Conservation (phyloP, 2,888 invertebrate species). For the Seladonia tumulorum region DNA sequence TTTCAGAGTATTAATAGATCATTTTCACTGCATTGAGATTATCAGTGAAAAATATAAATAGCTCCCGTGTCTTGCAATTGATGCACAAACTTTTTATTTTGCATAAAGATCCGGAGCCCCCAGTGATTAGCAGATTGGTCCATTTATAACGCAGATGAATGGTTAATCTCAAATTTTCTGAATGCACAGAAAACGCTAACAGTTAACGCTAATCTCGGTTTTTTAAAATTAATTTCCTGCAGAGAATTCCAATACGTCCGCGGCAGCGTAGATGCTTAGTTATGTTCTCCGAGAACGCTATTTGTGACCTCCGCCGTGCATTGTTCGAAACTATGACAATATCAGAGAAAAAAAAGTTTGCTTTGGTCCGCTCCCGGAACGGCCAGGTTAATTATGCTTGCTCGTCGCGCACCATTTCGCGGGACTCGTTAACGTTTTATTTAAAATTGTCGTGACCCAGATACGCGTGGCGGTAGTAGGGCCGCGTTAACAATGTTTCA, state of each 20-base stretch:
- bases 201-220: no score
- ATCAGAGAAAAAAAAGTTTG: neutral
- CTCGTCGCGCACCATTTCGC: slow-evolving; percentile 1
- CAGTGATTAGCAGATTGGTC: neutral
- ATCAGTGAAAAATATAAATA: no score
- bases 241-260: neutral
- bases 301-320: neutral
- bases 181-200: neutral
- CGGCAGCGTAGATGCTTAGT: neutral
- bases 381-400: slow-evolving; percentile 4
- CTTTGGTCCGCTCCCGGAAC: neutral
- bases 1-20: no score
- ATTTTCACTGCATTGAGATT: no score
- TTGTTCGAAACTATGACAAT: neutral
- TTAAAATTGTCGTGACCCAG: slow-evolving; percentile 5
- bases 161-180: neutral
- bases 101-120: no score
- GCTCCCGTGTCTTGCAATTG: no score
- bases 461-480: neutral
- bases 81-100: no score
- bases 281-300: neutral
- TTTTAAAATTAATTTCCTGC: no score
- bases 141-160: neutral
- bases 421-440: slow-evolving; percentile 8
- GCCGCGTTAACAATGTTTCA: neutral